Conservation (phyloP, 2,113 vertebrate genomes). For the Setophaga petechia region DNA sequence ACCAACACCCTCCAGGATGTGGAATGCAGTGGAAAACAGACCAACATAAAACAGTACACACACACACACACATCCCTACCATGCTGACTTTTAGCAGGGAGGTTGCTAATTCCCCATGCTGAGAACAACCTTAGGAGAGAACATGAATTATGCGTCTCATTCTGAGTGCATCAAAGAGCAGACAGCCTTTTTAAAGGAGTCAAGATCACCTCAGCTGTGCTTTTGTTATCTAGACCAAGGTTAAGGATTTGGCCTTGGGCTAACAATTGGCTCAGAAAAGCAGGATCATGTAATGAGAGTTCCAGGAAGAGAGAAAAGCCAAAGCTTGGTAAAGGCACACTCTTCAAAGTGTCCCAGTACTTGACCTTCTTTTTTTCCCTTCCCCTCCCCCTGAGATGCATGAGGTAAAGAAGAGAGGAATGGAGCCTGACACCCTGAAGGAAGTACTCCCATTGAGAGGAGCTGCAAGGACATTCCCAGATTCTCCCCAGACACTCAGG, state of each 20-base stretch:
- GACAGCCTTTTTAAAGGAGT: slow-evolving; percentile 49
- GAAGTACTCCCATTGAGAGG: neutral
- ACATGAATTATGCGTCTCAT: slow-evolving; percentile 33
- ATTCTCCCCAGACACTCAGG: neutral
- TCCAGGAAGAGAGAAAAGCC: slow-evolving; percentile 38
- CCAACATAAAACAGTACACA: neutral
- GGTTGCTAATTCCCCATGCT: slow-evolving; percentile 45
- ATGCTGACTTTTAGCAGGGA: neutral
- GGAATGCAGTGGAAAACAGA: neutral
- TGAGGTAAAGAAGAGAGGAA: neutral
- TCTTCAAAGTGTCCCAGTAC: slow-evolving; percentile 37
- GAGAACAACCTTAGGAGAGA: slow-evolving; percentile 24
- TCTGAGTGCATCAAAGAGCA: slow-evolving; percentile 51
- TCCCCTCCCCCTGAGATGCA: rapidly evolving
- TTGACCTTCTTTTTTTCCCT: neutral
- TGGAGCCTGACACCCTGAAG: neutral
- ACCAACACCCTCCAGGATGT: neutral
- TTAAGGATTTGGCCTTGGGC: slow-evolving; percentile 59
- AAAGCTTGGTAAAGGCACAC: slow-evolving; percentile 15
- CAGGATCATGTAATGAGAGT: slow-evolving; percentile 36
- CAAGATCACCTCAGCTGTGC: slow-evolving; percentile 61
- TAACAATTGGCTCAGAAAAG: slow-evolving; percentile 55
- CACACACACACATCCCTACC: neutral
- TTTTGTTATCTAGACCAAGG: slow-evolving; percentile 62
- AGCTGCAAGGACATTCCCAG: neutral